phyloP scores from a whole-genome alignment of 2,888 invertebrate genomes.

The Megamerina dolium region DNA sequence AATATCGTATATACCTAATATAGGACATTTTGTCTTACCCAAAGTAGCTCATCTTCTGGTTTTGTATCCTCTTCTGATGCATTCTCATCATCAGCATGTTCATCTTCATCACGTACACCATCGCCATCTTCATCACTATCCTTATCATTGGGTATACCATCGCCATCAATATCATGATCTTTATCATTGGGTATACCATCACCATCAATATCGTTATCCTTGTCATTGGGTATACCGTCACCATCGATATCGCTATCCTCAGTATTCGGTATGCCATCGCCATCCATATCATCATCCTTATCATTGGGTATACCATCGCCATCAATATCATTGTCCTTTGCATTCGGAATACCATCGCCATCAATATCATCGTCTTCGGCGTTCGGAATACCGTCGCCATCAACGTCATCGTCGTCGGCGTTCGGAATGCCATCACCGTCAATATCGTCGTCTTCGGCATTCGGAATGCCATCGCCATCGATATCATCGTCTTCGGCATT shows the following conservation, averaged over 20 bases:
- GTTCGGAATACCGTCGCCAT: slow-evolving; percentile 35
- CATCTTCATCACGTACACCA: slow-evolving; percentile 40
- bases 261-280: slow-evolving; percentile 36
- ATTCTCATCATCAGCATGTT: slow-evolving; percentile 26
- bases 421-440: slow-evolving; percentile 39
- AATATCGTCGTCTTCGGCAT: slow-evolving; percentile 39
- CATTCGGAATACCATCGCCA: slow-evolving; percentile 34
- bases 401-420: slow-evolving; percentile 31
- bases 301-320: slow-evolving; percentile 34
- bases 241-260: slow-evolving; percentile 33
- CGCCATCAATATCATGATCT: slow-evolving; percentile 36
- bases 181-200: slow-evolving; percentile 43
- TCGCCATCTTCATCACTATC: slow-evolving; percentile 43
- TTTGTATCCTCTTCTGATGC: slow-evolving; percentile 50
- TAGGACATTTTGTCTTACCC: too few species aligned
- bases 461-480: slow-evolving; percentile 39
- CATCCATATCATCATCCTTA: slow-evolving; percentile 32
- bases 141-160: slow-evolving; percentile 33
- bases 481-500: slow-evolving; percentile 44
- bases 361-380: slow-evolving; percentile 49
- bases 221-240: slow-evolving; percentile 42
- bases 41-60: slow-evolving; percentile 61
- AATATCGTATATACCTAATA: too few species aligned
- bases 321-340: slow-evolving; percentile 29
- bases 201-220: slow-evolving; percentile 38